Evolutionary conservation across 2,113 vertebrate species (phyloP).

Genomic region (Camelus dromedarius): DNA sequence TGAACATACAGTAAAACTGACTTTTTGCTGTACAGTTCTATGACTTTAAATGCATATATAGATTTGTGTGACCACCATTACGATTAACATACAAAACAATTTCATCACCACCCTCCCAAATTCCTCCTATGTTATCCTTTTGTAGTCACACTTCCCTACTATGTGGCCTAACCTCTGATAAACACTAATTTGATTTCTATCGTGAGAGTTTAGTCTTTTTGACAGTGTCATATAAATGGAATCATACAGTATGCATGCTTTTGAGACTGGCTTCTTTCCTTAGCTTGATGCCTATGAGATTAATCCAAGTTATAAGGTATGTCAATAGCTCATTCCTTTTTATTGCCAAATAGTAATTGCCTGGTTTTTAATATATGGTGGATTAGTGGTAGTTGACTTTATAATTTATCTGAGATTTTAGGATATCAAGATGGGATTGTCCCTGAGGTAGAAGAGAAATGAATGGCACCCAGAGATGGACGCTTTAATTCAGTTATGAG

Average conservation of each 20-base stretch:
- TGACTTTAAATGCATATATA: neutral
- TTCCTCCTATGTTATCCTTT: neutral
- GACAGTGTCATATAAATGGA: neutral
- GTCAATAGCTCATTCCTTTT: slow-evolving; percentile 47
- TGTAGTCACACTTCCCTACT: neutral
- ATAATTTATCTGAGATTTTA: slow-evolving; percentile 11
- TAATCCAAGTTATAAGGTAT: neutral
- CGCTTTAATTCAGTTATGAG: neutral
- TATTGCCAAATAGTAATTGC: neutral
- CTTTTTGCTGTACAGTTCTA: neutral
- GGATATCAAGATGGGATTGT: neutral
- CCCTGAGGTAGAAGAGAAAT: slow-evolving; percentile 1
- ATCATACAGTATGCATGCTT: neutral
- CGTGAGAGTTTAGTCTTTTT: neutral
- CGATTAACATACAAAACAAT: neutral
- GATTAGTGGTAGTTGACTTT: neutral
- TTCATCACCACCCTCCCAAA: neutral
- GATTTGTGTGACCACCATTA: neutral
- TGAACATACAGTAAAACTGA: neutral
- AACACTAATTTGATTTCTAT: neutral
- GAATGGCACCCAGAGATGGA: neutral
- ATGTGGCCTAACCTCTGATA: neutral
- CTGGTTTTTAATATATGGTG: slow-evolving; percentile 11
- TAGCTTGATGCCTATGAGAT: neutral
- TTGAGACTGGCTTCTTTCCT: neutral